Evolutionary conservation across 2,888 invertebrate genomes (phyloP).

Genomic region (Sturmia bella): DNA sequence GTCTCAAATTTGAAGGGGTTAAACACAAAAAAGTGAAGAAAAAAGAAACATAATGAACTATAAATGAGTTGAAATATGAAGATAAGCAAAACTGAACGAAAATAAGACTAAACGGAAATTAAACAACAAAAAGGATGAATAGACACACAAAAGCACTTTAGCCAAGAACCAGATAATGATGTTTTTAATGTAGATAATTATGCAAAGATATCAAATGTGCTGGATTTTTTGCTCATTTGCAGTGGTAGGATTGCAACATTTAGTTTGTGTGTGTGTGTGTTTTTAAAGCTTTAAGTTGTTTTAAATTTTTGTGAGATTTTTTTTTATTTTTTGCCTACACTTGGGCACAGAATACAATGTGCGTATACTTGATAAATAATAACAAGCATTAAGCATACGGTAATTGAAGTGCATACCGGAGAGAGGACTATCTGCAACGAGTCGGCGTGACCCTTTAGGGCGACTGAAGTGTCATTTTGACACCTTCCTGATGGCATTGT

Average conservation of each 20-base stretch:
- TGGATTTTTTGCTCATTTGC: background rate
- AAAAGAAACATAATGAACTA: constrained; percentile 50
- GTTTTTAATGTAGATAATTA: constrained; percentile 40
- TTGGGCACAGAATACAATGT: too few relatives aligned
- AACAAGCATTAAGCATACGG: too few relatives aligned
- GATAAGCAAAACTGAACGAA: constrained; percentile 1
- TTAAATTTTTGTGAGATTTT: too few relatives aligned
- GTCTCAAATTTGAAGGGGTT: constrained; percentile 43
- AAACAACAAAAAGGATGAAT: constrained; percentile 44
- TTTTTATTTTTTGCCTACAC: too few relatives aligned
- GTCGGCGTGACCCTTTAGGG: too few relatives aligned
- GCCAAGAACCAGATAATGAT: constrained; percentile 30
- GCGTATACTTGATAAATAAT: too few relatives aligned
- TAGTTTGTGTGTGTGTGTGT: background rate
- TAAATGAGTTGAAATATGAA: constrained; percentile 49
- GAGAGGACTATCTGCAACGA: too few relatives aligned
- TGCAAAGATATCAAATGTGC: constrained; percentile 31
- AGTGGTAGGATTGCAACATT: background rate
- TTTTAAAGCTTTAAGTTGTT: too few relatives aligned
- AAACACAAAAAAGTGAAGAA: constrained; percentile 1
- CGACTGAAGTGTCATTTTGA: too few relatives aligned
- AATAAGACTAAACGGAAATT: constrained; percentile 39
- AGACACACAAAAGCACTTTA: constrained; percentile 46
- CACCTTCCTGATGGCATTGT: too few relatives aligned
- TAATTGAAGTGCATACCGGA: too few relatives aligned